A percentile compares a stretch with the other conserved stretches of the same genome.
These are phyloP conservation scores for Graptemys geographica DNA, from an alignment of 2,797 vertebrate species.

Conservation along the genomic window DNA sequence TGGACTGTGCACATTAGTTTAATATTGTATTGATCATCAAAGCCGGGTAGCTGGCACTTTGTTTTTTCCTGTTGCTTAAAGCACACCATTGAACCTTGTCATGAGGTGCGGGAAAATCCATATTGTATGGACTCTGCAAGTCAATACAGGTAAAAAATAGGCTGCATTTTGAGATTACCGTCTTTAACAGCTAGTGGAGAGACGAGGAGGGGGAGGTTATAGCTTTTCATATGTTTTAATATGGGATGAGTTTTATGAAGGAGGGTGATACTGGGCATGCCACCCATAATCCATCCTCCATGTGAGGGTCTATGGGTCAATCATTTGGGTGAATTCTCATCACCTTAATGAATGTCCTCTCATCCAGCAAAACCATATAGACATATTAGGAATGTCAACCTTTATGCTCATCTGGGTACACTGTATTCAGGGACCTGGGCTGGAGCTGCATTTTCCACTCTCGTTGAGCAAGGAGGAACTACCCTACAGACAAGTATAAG, in stretches of 20 bases:
- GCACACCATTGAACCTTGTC: background rate
- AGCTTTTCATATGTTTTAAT: background rate
- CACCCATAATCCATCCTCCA: background rate
- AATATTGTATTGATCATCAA: background rate
- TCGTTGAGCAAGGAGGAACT: background rate
- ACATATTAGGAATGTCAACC: background rate
- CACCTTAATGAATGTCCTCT: background rate
- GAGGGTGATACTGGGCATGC: background rate
- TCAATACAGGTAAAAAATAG: background rate
- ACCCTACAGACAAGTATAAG: background rate
- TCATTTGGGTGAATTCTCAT: background rate
- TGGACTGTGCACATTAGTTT: background rate
- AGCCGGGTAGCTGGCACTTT: background rate
- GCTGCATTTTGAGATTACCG: background rate
- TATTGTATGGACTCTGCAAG: background rate
- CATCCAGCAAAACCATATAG: background rate
- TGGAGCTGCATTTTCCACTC: background rate
- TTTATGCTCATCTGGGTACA: background rate
- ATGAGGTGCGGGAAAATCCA: background rate
- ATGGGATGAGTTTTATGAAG: background rate
- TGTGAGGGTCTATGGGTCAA: accelerated
- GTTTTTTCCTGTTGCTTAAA: background rate
- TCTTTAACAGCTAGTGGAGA: background rate
- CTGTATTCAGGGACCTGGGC: background rate
- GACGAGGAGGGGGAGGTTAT: background rate